phyloP scores from a whole-genome alignment of 1,140 invertebrate genomes.

The Drosophila micromelanica region DNA sequence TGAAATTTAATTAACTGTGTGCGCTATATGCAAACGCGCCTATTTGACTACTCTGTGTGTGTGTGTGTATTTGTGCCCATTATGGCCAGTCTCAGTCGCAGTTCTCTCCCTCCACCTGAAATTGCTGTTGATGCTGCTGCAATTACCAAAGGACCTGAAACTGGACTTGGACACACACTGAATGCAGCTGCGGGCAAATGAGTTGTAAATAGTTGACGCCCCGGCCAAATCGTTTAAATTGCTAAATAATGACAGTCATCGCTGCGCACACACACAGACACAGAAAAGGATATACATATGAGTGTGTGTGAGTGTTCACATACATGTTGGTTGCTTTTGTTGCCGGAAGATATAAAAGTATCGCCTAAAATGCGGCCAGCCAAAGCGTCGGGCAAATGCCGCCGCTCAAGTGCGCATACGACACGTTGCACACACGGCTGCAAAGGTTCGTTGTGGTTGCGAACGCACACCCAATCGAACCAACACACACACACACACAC shows the following conservation, averaged over 20 bases:
- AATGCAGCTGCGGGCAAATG: conserved; percentile 50
- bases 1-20: conserved; percentile 81
- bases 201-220: conserved; percentile 63
- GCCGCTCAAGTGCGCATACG: conserved; percentile 78
- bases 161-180: conserved; percentile 10
- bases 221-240: conserved; percentile 75
- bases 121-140: conserved; percentile 71
- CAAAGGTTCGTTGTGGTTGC: conserved; percentile 22
- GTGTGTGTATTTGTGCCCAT: conserved; percentile 40
- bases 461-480: conserved; percentile 2
- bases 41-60: neutral
- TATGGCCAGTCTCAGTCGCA: conserved; percentile 45
- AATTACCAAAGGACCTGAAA: conserved; percentile 65
- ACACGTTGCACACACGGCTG: conserved; percentile 64
- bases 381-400: conserved; percentile 61
- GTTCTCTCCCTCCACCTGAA: conserved; percentile 38
- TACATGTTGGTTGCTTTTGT: conserved; percentile 33
- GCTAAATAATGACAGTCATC: conserved; percentile 68
- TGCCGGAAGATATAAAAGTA: conserved; percentile 58
- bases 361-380: conserved; percentile 56
- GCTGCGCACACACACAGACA: conserved; percentile 14
- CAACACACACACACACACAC: neutral
- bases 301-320: conserved; percentile 19
- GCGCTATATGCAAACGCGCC: conserved; percentile 27
- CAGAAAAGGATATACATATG: neutral